Conservation (phyloP, 2,797 vertebrate species). For the Enteromius unitaeniatus region DNA sequence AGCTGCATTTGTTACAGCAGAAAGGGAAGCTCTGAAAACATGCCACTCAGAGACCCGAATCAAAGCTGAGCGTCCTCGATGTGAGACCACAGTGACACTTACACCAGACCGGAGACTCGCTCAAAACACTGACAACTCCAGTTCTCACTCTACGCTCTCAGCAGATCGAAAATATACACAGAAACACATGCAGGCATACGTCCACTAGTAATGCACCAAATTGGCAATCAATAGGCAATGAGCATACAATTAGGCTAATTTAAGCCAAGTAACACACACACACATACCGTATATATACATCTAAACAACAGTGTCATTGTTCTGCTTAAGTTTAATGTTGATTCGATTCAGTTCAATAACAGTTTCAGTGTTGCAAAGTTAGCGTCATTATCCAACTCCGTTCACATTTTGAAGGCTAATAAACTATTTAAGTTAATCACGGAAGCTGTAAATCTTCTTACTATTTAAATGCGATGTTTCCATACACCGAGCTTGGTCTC, state of each 20-base stretch:
- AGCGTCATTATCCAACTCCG: not conserved
- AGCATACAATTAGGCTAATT: not conserved
- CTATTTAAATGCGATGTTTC: not conserved
- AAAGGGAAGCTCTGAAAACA: slow-evolving; percentile 42
- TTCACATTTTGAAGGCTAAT: not conserved
- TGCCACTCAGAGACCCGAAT: slow-evolving; percentile 41
- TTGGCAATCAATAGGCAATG: not conserved
- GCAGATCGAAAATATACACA: not conserved
- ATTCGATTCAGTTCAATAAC: not conserved
- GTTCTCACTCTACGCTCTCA: not conserved
- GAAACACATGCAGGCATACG: not conserved
- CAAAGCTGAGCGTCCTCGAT: slow-evolving; percentile 46
- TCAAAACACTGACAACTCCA: not conserved
- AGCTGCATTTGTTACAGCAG: slow-evolving; percentile 55
- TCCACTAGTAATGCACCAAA: not conserved
- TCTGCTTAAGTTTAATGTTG: not conserved
- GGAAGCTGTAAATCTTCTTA: not conserved
- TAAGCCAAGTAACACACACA: no score
- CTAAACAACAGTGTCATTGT: not conserved
- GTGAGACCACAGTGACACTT: slow-evolving; percentile 47
- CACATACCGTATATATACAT: not conserved
- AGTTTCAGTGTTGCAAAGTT: not conserved
- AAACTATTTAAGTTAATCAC: not conserved
- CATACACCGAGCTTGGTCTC: not conserved
- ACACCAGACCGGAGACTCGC: slow-evolving; percentile 11